phyloP scores from a whole-genome alignment of 2,113 vertebrate species.

The Salvelinus namaycush region DNA sequence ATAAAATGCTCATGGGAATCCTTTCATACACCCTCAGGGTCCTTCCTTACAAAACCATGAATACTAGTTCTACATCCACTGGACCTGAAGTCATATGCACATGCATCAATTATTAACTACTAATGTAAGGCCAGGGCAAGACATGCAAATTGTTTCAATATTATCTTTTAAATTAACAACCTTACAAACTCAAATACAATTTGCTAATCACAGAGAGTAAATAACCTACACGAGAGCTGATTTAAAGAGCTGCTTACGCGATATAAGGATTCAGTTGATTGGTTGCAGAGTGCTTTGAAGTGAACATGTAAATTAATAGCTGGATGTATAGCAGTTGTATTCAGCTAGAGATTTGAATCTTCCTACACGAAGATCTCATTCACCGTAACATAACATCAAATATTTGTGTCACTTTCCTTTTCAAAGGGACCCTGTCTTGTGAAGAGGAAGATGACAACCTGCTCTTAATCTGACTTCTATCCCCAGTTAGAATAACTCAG shows the following conservation, averaged over 20 bases:
- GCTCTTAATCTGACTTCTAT: neutral
- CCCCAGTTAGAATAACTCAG: constrained; percentile 45
- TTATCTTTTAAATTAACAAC: neutral
- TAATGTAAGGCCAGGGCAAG: neutral
- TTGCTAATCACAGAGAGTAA: too few species aligned
- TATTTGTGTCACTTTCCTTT: constrained; percentile 16
- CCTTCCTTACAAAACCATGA: constrained; percentile 9
- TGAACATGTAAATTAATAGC: too few species aligned
- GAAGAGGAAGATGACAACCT: neutral
- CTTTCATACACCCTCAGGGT: constrained; percentile 8
- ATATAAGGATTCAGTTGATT: too few species aligned
- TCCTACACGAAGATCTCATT: too few species aligned
- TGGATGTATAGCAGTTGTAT: too few species aligned
- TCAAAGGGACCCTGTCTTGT: constrained; percentile 6
- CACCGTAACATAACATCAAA: neutral
- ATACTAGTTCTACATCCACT: constrained; percentile 21
- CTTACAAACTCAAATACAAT: neutral
- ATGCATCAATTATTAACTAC: too few species aligned
- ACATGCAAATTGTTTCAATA: too few species aligned
- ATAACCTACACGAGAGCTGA: too few species aligned
- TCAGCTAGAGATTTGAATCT: too few species aligned
- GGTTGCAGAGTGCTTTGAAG: too few species aligned
- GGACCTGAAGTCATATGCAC: constrained; percentile 6
- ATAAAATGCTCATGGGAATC: constrained; percentile 3
- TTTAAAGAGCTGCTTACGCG: too few species aligned